Evolutionary conservation across 2,113 vertebrate species (phyloP).

Genomic region (Oplegnathus fasciatus): DNA sequence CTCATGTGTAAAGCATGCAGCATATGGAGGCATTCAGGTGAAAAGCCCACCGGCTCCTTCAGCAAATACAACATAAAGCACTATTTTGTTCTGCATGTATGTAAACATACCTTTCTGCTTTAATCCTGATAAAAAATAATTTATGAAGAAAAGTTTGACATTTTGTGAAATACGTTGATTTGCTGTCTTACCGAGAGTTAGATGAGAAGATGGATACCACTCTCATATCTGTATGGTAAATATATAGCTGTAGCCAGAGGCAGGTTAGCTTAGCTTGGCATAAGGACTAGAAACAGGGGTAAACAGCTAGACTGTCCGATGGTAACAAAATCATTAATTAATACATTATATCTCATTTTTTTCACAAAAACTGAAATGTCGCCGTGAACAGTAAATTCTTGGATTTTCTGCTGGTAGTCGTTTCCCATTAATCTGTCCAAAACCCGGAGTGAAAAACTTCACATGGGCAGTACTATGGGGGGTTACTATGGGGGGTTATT

Average conservation of each 20-base stretch:
- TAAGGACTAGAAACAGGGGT: not conserved
- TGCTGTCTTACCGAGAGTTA: not conserved
- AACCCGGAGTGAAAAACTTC: not conserved
- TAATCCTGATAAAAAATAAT: constrained; percentile 6
- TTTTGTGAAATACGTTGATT: not conserved
- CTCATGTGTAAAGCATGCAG: constrained; percentile 77
- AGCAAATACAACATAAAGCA: constrained; percentile 56
- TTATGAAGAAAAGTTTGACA: not conserved
- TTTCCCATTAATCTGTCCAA: too few species aligned
- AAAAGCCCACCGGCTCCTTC: constrained; percentile 68
- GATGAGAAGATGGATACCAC: not conserved
- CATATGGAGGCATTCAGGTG: constrained; percentile 81
- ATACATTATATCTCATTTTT: too few species aligned
- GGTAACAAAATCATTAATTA: constrained; percentile 1
- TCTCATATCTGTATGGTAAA: not conserved
- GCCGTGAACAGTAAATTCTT: too few species aligned
- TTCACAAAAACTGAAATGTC: too few species aligned
- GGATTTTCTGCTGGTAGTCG: not conserved
- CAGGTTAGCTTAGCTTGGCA: not conserved
- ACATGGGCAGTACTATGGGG: not conserved
- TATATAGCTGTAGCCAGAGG: not conserved
- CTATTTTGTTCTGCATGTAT: constrained; percentile 33
- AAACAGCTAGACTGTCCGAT: constrained; percentile 3
- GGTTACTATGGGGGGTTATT: not conserved
- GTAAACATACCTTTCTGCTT: constrained; percentile 16